These are phyloP conservation scores for Cenopis cana DNA, from an alignment of 2,888 invertebrate species.

Conservation along the genomic window DNA sequence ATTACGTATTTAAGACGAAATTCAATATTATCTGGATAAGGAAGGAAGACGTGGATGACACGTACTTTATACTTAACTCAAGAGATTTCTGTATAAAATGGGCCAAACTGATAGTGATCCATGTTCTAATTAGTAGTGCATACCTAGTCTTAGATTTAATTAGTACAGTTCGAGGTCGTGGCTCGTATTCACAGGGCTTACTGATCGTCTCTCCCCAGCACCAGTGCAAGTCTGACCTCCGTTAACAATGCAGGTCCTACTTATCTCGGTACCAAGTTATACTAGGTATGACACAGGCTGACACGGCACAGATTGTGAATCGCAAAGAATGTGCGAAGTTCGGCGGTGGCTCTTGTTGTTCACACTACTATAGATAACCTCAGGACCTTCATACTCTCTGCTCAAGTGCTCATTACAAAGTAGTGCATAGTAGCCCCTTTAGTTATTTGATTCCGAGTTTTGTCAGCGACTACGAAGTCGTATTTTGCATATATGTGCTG, in stretches of 20 bases:
- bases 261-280: neutral
- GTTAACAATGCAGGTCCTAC: neutral
- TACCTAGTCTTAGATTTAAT: constrained; percentile 30
- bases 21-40: neutral
- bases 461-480: neutral
- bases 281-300: neutral
- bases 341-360: constrained; percentile 33
- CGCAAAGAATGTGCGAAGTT: constrained; percentile 11
- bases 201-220: neutral
- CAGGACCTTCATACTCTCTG: constrained; percentile 33
- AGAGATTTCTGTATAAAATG: constrained; percentile 8
- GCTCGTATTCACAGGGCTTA: neutral
- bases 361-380: constrained; percentile 34
- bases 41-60: neutral
- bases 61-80: neutral
- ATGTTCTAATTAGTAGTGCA: constrained; percentile 31
- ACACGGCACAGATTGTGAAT: neutral
- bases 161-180: constrained; percentile 26
- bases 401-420: constrained; percentile 30
- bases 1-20: neutral
- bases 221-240: neutral
- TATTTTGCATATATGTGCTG: neutral
- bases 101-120: constrained; percentile 27
- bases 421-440: neutral
- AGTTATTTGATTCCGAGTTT: neutral